Evolutionary conservation across 2,797 vertebrate genomes (phyloP).

Genomic region (Chelon auratus): DNA sequence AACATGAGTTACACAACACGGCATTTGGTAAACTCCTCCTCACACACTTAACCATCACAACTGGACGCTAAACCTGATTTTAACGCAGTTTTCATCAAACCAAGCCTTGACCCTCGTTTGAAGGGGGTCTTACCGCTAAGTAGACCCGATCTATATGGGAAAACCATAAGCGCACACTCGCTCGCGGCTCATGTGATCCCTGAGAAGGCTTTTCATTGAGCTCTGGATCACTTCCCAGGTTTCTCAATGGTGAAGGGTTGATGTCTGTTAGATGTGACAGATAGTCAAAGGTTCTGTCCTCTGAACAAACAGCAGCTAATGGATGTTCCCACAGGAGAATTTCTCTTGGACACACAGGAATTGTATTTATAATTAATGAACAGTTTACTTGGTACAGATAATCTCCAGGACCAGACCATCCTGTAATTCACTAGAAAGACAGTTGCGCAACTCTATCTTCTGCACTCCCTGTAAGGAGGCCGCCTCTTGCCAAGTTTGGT

Average conservation of each 20-base stretch:
- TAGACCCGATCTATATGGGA: too few relatives aligned
- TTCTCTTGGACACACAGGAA: conserved; percentile 14
- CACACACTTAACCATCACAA: too few relatives aligned
- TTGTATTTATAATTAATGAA: conserved; percentile 9
- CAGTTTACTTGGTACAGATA: conserved; percentile 1
- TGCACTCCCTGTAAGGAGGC: conserved; percentile 2
- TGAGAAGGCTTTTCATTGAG: conserved; percentile 75
- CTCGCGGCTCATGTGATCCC: conserved; percentile 55
- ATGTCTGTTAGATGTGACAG: conserved; percentile 67
- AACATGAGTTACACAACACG: conserved; percentile 27
- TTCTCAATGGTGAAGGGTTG: conserved; percentile 62
- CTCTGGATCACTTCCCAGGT: conserved; percentile 74
- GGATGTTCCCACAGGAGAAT: conserved; percentile 49
- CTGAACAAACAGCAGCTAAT: conserved; percentile 53
- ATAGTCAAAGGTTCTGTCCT: conserved; percentile 69
- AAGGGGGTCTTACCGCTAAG: too few relatives aligned
- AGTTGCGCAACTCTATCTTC: not conserved
- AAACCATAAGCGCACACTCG: conserved; percentile 1
- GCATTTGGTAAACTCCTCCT: conserved; percentile 20
- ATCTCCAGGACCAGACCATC: conserved; percentile 2
- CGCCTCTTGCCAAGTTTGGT: conserved; percentile 15
- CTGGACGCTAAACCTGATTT: too few relatives aligned
- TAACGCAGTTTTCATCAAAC: too few relatives aligned
- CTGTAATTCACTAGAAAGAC: conserved; percentile 9
- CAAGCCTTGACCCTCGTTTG: too few relatives aligned